Percentiles rank a stretch among this genome's conserved stretches.
These are phyloP conservation scores for Hydrocynus forskahlii DNA, from an alignment of 2,797 vertebrate species.

Conservation along the genomic window DNA sequence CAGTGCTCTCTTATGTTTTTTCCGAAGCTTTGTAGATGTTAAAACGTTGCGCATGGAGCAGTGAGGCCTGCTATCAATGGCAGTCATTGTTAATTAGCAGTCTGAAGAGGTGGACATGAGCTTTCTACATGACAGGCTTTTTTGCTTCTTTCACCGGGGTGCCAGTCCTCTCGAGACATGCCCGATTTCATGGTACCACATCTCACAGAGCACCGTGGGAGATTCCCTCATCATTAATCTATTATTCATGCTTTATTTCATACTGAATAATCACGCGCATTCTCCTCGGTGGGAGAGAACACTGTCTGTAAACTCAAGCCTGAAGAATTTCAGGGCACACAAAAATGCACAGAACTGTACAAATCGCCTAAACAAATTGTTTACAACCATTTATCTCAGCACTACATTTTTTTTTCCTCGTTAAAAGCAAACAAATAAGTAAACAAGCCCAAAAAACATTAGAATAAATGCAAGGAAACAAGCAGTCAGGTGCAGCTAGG, in stretches of 20 bases:
- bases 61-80: not conserved
- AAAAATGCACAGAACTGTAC: too few species aligned
- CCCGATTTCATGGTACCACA: slow-evolving; percentile 41
- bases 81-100: slow-evolving; percentile 9
- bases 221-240: slow-evolving; percentile 44
- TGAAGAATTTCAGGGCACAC: too few species aligned
- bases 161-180: slow-evolving; percentile 33
- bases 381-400: too few species aligned
- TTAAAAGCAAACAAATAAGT: too few species aligned
- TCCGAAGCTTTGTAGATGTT: not conserved
- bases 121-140: slow-evolving; percentile 34
- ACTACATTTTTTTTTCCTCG: too few species aligned
- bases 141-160: slow-evolving; percentile 34
- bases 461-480: too few species aligned
- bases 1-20: too few species aligned
- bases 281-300: slow-evolving; percentile 7
- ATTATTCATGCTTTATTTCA: slow-evolving; percentile 45
- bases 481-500: too few species aligned
- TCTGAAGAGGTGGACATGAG: slow-evolving; percentile 24
- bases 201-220: slow-evolving; percentile 25
- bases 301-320: not conserved
- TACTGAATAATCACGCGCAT: slow-evolving; percentile 35
- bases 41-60: not conserved
- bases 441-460: too few species aligned
- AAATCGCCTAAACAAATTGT: too few species aligned